Percentiles rank a stretch among this genome's conserved stretches.
These are phyloP conservation scores for Oryzias woworae DNA, from an alignment of 2,113 vertebrate genomes.

Conservation along the genomic window DNA sequence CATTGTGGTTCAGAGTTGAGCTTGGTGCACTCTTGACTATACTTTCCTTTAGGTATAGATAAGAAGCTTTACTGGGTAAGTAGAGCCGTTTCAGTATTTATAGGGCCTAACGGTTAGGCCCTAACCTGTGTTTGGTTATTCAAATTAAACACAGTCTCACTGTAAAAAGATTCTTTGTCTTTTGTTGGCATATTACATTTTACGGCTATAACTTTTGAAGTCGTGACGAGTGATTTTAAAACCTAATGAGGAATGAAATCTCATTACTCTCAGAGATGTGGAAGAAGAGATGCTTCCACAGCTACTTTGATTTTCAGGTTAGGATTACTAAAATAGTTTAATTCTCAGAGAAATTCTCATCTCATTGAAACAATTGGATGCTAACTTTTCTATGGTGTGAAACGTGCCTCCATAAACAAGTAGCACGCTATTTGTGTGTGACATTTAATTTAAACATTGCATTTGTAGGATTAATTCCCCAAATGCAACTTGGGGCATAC, in stretches of 20 bases:
- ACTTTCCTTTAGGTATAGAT: constrained; percentile 63
- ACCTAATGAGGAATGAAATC: constrained; percentile 54
- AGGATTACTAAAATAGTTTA: constrained; percentile 57
- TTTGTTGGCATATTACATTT: constrained; percentile 25
- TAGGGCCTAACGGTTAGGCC: constrained; percentile 37
- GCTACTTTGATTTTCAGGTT: constrained; percentile 15
- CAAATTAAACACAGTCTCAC: constrained; percentile 25
- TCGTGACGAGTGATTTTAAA: constrained; percentile 61
- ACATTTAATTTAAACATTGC: too few species aligned
- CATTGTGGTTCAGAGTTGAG: constrained; percentile 58
- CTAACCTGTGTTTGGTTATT: constrained; percentile 26
- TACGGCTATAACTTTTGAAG: constrained; percentile 29
- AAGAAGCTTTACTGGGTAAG: constrained; percentile 23
- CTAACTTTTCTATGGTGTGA: constrained; percentile 49
- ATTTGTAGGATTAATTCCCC: too few species aligned
- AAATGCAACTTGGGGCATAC: too few species aligned
- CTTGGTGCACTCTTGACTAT: constrained; percentile 49
- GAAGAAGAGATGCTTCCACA: constrained; percentile 21
- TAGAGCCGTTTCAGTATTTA: constrained; percentile 40
- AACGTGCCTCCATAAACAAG: constrained; percentile 9
- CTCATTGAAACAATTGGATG: constrained; percentile 50
- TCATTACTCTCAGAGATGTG: constrained; percentile 35
- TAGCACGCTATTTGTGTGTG: too few species aligned
- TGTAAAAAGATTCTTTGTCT: constrained; percentile 13
- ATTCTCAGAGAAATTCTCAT: constrained; percentile 38